These are phyloP conservation scores for Pollenia amentaria DNA, from an alignment of 2,888 invertebrate genomes.

Conservation along the genomic window DNA sequence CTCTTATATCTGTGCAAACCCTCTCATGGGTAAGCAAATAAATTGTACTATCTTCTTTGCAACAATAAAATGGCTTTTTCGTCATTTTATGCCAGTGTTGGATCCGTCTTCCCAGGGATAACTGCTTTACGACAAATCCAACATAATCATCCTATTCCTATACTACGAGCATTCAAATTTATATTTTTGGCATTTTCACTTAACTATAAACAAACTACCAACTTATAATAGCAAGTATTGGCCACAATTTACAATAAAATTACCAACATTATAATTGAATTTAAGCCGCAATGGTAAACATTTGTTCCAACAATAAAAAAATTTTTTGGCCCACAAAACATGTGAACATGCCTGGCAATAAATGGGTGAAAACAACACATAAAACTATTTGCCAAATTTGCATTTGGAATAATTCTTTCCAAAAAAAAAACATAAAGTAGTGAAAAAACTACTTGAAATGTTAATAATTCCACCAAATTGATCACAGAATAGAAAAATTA, in stretches of 20 bases:
- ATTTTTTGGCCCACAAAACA: conserved; percentile 22
- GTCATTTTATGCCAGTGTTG: too few relatives aligned
- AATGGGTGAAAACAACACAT: conserved; percentile 33
- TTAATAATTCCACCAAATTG: neutral
- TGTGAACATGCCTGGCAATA: conserved; percentile 32
- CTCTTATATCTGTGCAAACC: too few relatives aligned
- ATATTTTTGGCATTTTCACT: neutral
- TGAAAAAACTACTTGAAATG: neutral
- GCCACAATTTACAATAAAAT: conserved; percentile 22
- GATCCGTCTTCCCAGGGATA: too few relatives aligned
- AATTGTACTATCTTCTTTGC: too few relatives aligned
- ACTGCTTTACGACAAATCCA: too few relatives aligned
- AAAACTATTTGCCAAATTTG: conserved; percentile 46
- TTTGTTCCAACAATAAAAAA: neutral
- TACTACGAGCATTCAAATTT: too few relatives aligned
- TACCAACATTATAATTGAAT: conserved; percentile 6
- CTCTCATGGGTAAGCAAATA: too few relatives aligned
- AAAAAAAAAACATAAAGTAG: neutral
- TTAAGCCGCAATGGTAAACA: neutral
- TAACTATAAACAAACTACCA: neutral
- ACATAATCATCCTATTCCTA: too few relatives aligned
- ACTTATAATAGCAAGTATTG: neutral
- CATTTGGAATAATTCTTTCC: neutral
- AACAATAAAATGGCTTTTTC: too few relatives aligned
- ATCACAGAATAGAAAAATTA: neutral